Evolutionary conservation across 1,140 invertebrate species (phyloP).

Genomic region (Phymorhynchus buccinoides): DNA sequence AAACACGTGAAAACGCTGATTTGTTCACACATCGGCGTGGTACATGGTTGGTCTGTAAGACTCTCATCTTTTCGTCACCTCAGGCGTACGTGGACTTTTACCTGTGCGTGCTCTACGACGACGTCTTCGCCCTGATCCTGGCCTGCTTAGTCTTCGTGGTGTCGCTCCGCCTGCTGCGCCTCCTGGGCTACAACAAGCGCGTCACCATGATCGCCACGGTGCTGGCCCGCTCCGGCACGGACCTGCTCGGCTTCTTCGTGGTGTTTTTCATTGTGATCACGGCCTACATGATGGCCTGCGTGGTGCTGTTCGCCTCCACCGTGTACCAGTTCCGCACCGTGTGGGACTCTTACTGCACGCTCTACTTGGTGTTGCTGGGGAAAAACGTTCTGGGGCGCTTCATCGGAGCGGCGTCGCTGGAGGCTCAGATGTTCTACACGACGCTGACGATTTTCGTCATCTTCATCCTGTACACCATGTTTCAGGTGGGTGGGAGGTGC

Average conservation of each 20-base stretch:
- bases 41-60: too few relatives aligned
- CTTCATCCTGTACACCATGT: constrained; percentile 53
- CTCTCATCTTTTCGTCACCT: too few relatives aligned
- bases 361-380: constrained; percentile 58
- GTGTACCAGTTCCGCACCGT: constrained; percentile 56
- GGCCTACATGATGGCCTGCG: constrained; percentile 57
- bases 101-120: constrained; percentile 56
- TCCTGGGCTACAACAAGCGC: constrained; percentile 64
- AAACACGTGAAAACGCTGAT: too few relatives aligned
- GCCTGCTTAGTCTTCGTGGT: constrained; percentile 53
- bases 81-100: constrained; percentile 54
- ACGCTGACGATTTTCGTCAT: constrained; percentile 52
- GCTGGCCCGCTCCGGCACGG: constrained; percentile 41
- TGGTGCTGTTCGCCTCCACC: constrained; percentile 56
- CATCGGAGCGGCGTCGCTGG: constrained; percentile 35
- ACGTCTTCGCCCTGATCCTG: constrained; percentile 43
- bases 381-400: constrained; percentile 51
- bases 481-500: constrained; percentile 29
- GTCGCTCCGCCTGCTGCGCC: constrained; percentile 55
- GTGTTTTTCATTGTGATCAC: constrained; percentile 64
- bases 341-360: constrained; percentile 50
- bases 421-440: constrained; percentile 51
- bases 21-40: too few relatives aligned
- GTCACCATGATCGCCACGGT: constrained; percentile 51
- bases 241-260: constrained; percentile 59